Percentiles rank a stretch among this genome's conserved stretches.
These are phyloP conservation scores for Jaculus jaculus DNA, from an alignment of 2,113 vertebrate genomes.

Conservation along the genomic window DNA sequence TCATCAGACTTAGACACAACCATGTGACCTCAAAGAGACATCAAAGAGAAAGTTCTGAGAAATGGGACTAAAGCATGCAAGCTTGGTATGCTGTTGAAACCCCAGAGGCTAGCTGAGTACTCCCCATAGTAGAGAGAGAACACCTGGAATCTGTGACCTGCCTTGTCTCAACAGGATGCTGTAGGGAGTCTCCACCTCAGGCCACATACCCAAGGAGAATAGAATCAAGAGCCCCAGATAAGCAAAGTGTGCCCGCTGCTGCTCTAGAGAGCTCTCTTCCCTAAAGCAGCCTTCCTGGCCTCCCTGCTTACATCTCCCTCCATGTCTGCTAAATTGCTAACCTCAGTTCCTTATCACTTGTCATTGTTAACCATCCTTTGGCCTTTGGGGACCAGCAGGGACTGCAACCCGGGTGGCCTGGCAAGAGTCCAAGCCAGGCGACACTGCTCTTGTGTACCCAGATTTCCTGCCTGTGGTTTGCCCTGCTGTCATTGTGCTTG, in stretches of 20 bases:
- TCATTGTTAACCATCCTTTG: not conserved
- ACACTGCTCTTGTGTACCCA: not conserved
- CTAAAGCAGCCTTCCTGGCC: not conserved
- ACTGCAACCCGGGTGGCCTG: constrained; percentile 12
- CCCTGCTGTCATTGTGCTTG: not conserved
- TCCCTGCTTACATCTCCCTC: not conserved
- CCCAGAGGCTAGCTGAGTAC: not conserved
- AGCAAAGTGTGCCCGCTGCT: not conserved
- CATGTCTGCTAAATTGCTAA: not conserved
- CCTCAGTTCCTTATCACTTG: not conserved
- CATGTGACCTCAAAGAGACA: not conserved
- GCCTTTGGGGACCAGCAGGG: constrained; percentile 28
- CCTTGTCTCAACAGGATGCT: not conserved
- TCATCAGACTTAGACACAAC: not conserved
- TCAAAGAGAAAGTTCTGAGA: not conserved
- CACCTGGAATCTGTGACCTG: not conserved
- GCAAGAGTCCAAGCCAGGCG: constrained; percentile 37
- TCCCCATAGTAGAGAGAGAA: accelerated
- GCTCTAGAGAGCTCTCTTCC: not conserved
- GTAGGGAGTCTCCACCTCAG: no score
- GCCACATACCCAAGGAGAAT: not conserved
- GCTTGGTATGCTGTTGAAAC: not conserved
- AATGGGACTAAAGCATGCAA: not conserved
- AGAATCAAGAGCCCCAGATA: not conserved
- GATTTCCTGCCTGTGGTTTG: constrained; percentile 68